Evolutionary conservation across 2,888 invertebrate genomes (phyloP).

Genomic region (Orthosia gothica): DNA sequence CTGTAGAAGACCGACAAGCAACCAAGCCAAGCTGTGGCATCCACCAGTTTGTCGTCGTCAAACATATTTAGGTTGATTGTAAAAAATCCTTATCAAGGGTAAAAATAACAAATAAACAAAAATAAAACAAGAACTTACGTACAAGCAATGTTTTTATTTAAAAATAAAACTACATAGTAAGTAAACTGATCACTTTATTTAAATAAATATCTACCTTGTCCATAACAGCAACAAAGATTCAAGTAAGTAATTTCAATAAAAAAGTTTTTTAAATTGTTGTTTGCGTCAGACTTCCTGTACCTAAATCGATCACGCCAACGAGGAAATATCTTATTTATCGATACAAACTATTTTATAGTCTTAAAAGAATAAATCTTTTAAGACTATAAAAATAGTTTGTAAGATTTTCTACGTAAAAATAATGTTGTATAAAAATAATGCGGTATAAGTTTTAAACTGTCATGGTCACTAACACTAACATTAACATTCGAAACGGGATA

Average conservation of each 20-base stretch:
- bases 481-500: no score
- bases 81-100: no score
- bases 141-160: constrained; percentile 4
- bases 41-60: no score
- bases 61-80: no score
- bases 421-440: background rate
- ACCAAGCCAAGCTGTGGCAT: no score
- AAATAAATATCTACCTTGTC: background rate
- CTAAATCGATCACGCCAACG: constrained; percentile 6
- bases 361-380: background rate
- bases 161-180: background rate
- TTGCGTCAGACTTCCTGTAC: constrained; percentile 30
- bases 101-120: background rate
- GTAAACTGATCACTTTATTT: background rate
- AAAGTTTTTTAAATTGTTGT: constrained; percentile 10
- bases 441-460: background rate
- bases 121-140: no score
- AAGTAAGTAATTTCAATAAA: constrained; percentile 1
- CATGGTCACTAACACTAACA: no score
- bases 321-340: constrained; percentile 30
- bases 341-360: constrained; percentile 4
- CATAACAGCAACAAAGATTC: constrained; percentile 4
- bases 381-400: background rate
- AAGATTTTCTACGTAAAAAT: constrained; percentile 18
- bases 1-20: no score